These are phyloP conservation scores for Chelonoidis abingdonii DNA, from an alignment of 2,113 vertebrate species.

Conservation along the genomic window DNA sequence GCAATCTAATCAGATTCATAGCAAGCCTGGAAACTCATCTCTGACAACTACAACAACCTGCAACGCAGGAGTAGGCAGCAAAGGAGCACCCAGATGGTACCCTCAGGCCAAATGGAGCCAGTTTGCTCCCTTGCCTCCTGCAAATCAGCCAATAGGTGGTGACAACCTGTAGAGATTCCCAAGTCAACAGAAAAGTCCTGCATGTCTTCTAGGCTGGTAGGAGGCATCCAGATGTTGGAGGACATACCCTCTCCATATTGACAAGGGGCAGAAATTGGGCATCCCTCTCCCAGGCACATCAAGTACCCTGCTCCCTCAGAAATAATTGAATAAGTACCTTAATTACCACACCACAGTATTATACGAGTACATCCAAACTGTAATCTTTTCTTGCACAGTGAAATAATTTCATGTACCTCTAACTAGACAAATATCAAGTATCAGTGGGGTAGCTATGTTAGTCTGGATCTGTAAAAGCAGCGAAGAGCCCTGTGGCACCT, in stretches of 20 bases:
- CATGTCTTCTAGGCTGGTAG: neutral
- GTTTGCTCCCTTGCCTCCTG: neutral
- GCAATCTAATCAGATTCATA: fast-evolving
- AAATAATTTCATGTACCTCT: neutral
- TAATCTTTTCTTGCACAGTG: neutral
- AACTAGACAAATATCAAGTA: neutral
- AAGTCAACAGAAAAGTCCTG: neutral
- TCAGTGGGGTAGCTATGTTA: too few relatives aligned
- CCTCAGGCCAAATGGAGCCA: neutral
- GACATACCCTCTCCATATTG: neutral
- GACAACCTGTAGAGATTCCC: neutral
- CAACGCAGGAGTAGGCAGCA: fast-evolving
- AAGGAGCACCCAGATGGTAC: neutral
- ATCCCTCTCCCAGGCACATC: neutral
- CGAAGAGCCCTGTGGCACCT: too few relatives aligned
- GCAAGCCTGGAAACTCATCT: fast-evolving
- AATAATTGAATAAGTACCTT: neutral
- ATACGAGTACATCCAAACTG: neutral
- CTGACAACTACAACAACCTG: neutral
- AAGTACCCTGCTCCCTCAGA: neutral
- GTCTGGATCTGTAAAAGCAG: too few relatives aligned
- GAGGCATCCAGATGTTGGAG: neutral
- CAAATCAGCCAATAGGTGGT: neutral
- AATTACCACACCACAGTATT: neutral
- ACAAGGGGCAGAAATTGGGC: neutral